phyloP scores from a whole-genome alignment of 2,888 invertebrate genomes.

The Altica lythri region DNA sequence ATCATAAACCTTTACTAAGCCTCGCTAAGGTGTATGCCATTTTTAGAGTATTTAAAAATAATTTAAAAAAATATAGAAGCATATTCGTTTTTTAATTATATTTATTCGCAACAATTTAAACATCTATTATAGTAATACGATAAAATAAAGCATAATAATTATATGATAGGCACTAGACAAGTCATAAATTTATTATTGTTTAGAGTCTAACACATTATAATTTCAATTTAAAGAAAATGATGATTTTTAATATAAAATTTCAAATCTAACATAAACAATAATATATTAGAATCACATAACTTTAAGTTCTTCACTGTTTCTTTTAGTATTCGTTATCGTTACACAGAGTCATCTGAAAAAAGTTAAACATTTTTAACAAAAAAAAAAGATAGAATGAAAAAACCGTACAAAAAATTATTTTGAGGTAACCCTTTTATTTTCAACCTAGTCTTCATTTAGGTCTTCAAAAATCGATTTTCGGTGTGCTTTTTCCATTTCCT shows the following conservation, averaged over 20 bases:
- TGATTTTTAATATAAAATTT: slow-evolving; percentile 31
- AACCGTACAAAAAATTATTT: not conserved
- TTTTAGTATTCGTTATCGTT: slow-evolving; percentile 33
- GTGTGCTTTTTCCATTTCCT: too few relatives aligned
- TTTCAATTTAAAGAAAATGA: slow-evolving; percentile 28
- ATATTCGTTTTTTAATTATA: slow-evolving; percentile 8
- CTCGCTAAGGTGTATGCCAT: too few relatives aligned
- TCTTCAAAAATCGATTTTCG: too few relatives aligned
- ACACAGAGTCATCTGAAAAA: slow-evolving; percentile 52
- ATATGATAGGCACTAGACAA: slow-evolving; percentile 37
- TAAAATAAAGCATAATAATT: slow-evolving; percentile 30
- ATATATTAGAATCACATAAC: slow-evolving; percentile 38
- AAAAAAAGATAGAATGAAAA: not conserved
- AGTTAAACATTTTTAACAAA: slow-evolving; percentile 21
- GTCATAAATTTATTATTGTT: slow-evolving; percentile 32
- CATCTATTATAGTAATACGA: slow-evolving; percentile 32
- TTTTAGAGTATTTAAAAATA: too few relatives aligned
- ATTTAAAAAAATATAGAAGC: too few relatives aligned
- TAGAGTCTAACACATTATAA: slow-evolving; percentile 29
- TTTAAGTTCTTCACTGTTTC: slow-evolving; percentile 30
- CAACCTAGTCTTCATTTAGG: too few relatives aligned
- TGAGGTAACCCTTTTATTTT: not conserved
- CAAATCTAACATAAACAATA: slow-evolving; percentile 32
- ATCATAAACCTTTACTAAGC: too few relatives aligned
- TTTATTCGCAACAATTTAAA: slow-evolving; percentile 32